Percentiles rank a stretch among this genome's conserved stretches.
phyloP scores from a whole-genome alignment of 2,113 vertebrate species.

The Sylvia atricapilla region DNA sequence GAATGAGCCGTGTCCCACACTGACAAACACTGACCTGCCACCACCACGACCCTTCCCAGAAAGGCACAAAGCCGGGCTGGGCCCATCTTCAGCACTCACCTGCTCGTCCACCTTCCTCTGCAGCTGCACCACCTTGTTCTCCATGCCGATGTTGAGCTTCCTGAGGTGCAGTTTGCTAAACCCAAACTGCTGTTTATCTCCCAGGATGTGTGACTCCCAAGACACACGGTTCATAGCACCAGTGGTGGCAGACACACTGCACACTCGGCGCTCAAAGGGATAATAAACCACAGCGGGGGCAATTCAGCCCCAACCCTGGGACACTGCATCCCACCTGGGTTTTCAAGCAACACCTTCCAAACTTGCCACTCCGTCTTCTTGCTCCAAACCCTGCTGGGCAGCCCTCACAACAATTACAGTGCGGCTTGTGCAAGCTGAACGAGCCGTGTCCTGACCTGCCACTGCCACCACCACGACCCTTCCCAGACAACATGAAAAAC shows the following conservation, averaged over 20 bases:
- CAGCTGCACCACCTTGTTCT: too few relatives aligned
- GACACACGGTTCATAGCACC: accelerated
- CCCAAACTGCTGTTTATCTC: background rate
- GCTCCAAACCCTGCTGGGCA: accelerated
- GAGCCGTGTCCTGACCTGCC: too few relatives aligned
- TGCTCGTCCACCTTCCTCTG: too few relatives aligned
- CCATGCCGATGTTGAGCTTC: too few relatives aligned
- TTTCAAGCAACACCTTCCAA: background rate
- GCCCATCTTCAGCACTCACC: too few relatives aligned
- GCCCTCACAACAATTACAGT: background rate
- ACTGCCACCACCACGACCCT: too few relatives aligned
- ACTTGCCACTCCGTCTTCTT: background rate
- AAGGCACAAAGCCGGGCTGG: too few relatives aligned
- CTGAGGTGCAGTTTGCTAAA: too few relatives aligned
- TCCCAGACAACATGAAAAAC: too few relatives aligned
- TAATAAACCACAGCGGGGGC: too few relatives aligned
- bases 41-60: too few relatives aligned
- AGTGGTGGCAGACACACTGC: background rate
- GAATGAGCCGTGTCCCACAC: background rate
- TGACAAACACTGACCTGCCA: accelerated
- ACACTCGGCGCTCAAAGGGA: too few relatives aligned
- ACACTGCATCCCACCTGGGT: accelerated
- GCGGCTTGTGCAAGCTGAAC: background rate
- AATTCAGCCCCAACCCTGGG: background rate
- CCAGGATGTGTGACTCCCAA: background rate